phyloP scores from a whole-genome alignment of 2,113 vertebrate species.

The Hippocampus guttulatus region DNA sequence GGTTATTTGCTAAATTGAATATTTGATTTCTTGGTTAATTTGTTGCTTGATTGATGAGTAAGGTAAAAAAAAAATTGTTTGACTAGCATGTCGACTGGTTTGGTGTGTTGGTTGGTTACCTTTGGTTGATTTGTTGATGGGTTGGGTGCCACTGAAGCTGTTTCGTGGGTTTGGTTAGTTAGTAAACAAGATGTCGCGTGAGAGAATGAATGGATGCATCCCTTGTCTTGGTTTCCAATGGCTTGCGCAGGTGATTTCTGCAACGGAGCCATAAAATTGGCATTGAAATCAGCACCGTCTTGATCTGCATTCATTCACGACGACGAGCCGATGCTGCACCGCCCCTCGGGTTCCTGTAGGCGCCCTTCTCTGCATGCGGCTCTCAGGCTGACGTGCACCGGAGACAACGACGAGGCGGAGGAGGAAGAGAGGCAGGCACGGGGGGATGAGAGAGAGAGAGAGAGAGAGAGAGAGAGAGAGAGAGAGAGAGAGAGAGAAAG shows the following conservation, averaged over 20 bases:
- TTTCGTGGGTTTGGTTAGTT: background rate
- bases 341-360: conserved; percentile 68
- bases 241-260: no score
- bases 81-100: background rate
- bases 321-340: conserved; percentile 53
- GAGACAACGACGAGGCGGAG: conserved; percentile 15
- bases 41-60: background rate
- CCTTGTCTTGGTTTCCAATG: no score
- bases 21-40: background rate
- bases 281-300: background rate
- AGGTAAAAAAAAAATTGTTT: no score
- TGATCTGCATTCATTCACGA: background rate
- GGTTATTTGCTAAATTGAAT: no score
- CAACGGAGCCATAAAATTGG: no score
- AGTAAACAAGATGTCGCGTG: background rate
- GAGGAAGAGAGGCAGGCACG: conserved; percentile 25
- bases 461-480: conserved; percentile 5
- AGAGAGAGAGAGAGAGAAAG: conserved; percentile 1
- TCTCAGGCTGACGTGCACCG: conserved; percentile 59
- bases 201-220: no score
- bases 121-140: background rate
- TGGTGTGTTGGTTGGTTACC: background rate
- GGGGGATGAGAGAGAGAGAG: background rate
- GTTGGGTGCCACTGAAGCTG: background rate
- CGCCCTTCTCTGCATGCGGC: conserved; percentile 64